phyloP scores from a whole-genome alignment of 2,113 vertebrate genomes.

The Otocyon megalotis region DNA sequence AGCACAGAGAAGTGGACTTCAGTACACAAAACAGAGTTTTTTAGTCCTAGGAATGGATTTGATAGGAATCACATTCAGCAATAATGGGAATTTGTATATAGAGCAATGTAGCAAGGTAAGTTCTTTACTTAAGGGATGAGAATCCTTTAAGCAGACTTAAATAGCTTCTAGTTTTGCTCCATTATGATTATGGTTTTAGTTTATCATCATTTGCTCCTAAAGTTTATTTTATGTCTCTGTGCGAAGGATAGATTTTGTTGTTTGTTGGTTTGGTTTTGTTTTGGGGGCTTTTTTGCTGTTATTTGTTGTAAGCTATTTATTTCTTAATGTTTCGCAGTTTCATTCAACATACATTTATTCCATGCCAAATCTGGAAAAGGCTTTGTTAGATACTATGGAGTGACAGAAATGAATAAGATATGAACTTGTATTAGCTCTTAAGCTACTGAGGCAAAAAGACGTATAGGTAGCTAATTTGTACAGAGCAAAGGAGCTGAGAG shows the following conservation, averaged over 20 bases:
- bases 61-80: conserved; percentile 80
- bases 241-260: neutral
- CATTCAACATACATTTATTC: neutral
- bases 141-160: conserved; percentile 62
- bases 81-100: conserved; percentile 80
- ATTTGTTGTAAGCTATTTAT: neutral
- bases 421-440: neutral
- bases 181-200: neutral
- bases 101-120: conserved; percentile 69
- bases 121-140: conserved; percentile 76
- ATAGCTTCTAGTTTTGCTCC: conserved; percentile 49
- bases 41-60: conserved; percentile 78
- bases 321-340: conserved; percentile 11
- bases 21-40: conserved; percentile 66
- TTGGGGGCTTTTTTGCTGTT: neutral
- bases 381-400: neutral
- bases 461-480: neutral
- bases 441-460: neutral
- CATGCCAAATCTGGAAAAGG: neutral
- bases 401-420: neutral
- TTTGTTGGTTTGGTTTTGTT: neutral
- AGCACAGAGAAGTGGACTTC: conserved; percentile 73
- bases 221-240: neutral
- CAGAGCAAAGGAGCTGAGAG: neutral
- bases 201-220: neutral